Evolutionary conservation across 1,140 invertebrate genomes (phyloP).

Genomic region (Drosophila repleta): DNA sequence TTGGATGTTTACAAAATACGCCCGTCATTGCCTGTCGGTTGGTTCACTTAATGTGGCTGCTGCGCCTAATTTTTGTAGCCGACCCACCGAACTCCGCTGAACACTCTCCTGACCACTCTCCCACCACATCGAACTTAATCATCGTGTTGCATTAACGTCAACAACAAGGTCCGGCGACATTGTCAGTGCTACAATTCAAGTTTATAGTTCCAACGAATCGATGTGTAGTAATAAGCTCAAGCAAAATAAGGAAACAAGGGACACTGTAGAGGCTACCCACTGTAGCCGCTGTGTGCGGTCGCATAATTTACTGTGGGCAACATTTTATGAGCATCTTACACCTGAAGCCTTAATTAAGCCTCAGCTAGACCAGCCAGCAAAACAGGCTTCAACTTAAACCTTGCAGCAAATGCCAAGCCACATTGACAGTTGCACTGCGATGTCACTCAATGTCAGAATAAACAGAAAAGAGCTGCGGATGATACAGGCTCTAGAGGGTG

Average conservation of each 20-base stretch:
- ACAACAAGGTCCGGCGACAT: background rate
- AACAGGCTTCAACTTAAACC: constrained; percentile 26
- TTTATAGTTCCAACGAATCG: constrained; percentile 68
- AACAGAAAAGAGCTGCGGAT: background rate
- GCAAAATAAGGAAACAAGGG: constrained; percentile 7
- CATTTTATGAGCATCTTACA: constrained; percentile 73
- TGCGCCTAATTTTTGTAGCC: background rate
- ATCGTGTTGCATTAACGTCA: constrained; percentile 15
- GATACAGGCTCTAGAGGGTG: constrained; percentile 14
- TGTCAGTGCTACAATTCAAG: constrained; percentile 39
- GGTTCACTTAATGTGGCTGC: too few relatives aligned
- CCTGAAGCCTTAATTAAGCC: constrained; percentile 74
- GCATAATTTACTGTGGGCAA: constrained; percentile 48
- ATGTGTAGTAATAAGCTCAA: constrained; percentile 51
- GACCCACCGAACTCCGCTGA: background rate
- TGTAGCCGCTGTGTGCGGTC: constrained; percentile 54
- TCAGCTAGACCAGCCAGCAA: constrained; percentile 11
- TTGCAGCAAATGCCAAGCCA: constrained; percentile 23
- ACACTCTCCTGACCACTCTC: background rate
- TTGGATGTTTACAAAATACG: too few relatives aligned
- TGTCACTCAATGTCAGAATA: constrained; percentile 71
- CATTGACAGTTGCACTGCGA: constrained; percentile 66
- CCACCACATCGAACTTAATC: constrained; percentile 9
- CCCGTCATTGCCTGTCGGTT: too few relatives aligned
- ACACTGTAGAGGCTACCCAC: background rate